Conservation (phyloP, 2,888 invertebrate genomes). For the Pollenia griseotomentosa region DNA sequence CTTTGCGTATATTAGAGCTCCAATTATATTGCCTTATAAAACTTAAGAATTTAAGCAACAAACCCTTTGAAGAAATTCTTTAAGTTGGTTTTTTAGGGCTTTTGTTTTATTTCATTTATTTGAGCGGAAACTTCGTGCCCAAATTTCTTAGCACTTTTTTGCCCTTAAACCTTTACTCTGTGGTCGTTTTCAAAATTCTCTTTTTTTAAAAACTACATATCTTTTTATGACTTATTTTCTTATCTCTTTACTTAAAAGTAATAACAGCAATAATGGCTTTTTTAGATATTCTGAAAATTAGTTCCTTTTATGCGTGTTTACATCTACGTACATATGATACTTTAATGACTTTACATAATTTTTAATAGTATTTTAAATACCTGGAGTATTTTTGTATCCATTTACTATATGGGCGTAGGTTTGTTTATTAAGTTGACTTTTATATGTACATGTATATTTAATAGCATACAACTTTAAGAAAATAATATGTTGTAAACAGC, state of each 20-base stretch:
- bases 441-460: slow-evolving; percentile 11
- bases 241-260: background rate
- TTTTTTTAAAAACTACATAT: slow-evolving; percentile 1
- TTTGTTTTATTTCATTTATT: slow-evolving; percentile 27
- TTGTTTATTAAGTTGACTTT: background rate
- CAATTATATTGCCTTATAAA: slow-evolving; percentile 12
- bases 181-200: background rate
- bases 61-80: slow-evolving; percentile 59
- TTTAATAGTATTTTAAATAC: slow-evolving; percentile 59
- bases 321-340: slow-evolving; percentile 3
- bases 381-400: slow-evolving; percentile 17
- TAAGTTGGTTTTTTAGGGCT: slow-evolving; percentile 22
- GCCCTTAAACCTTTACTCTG: slow-evolving; percentile 46
- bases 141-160: slow-evolving; percentile 23
- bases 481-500: background rate
- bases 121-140: slow-evolving; percentile 4
- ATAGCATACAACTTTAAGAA: background rate
- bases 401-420: background rate
- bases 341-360: slow-evolving; percentile 65
- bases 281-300: slow-evolving; percentile 32
- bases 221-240: slow-evolving; percentile 37
- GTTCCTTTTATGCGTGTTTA: slow-evolving; percentile 51
- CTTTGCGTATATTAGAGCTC: background rate
- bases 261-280: slow-evolving; percentile 25
- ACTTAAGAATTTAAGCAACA: slow-evolving; percentile 33